A percentile compares a stretch with the other conserved stretches of the same genome.
Conservation (phyloP, 37 sponge, comb jelly and placozoan genomes). For the Axinella damicornis region DNA sequence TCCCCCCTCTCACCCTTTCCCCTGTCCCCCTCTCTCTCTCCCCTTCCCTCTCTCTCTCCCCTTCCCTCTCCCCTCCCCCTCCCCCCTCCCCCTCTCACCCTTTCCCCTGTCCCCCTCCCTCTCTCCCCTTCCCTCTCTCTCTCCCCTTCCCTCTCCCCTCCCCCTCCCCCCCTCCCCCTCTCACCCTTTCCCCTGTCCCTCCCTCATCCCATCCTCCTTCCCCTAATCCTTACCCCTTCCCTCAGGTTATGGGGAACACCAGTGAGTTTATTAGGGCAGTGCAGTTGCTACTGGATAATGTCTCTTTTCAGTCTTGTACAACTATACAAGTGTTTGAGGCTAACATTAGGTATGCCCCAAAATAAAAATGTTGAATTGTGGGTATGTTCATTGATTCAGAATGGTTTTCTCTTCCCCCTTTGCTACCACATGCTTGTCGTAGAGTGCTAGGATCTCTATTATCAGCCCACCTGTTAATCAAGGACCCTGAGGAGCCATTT, state of each 20-base stretch:
- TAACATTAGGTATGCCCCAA: constrained; percentile 83
- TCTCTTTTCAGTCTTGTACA: constrained; percentile 80
- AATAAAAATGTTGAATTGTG: too few species aligned
- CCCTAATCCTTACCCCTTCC: not conserved
- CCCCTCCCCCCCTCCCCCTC: not conserved
- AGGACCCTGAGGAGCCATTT: constrained; percentile 74
- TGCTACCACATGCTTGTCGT: not conserved
- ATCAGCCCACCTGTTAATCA: constrained; percentile 89
- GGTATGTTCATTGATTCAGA: too few species aligned
- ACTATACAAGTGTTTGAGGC: constrained; percentile 99
- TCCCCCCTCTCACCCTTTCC: too few species aligned
- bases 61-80: too few species aligned
- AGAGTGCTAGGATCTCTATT: constrained; percentile 95
- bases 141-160: not conserved
- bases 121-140: not conserved
- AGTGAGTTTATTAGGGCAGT: constrained; percentile 91
- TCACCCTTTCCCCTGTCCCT: not conserved
- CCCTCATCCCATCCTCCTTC: not conserved
- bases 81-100: too few species aligned
- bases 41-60: too few species aligned
- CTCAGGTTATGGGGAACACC: constrained; percentile 86
- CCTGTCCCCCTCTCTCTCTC: too few species aligned
- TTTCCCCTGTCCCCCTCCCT: not conserved
- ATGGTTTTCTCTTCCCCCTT: too few species aligned
- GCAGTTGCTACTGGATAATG: constrained; percentile 76